Percentiles rank a stretch among this genome's conserved stretches.
Conservation (phyloP, 2,113 vertebrate genomes). For the Chamaetylas fuelleborni region DNA sequence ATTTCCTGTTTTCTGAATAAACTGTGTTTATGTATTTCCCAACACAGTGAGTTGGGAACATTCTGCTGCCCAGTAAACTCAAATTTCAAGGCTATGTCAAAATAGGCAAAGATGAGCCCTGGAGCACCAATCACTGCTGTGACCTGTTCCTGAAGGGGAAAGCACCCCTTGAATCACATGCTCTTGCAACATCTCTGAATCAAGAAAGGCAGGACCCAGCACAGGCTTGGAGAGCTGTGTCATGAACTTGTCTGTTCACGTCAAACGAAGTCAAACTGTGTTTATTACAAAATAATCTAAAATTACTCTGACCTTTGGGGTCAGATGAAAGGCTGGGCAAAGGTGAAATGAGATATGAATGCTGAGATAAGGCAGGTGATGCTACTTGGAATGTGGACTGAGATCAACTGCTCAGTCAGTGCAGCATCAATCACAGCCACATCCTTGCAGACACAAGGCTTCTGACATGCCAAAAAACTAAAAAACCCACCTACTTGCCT, state of each 20-base stretch:
- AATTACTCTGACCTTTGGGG: background rate
- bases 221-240: background rate
- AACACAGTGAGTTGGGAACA: background rate
- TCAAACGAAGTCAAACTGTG: background rate
- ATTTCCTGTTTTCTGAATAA: background rate
- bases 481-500: background rate
- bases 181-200: background rate
- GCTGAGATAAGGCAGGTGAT: background rate
- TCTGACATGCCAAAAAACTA: background rate
- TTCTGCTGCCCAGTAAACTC: background rate
- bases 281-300: background rate
- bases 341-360: background rate
- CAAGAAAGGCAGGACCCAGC: background rate
- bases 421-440: background rate
- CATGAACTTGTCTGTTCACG: background rate
- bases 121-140: background rate
- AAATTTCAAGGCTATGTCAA: background rate
- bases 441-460: fast-evolving
- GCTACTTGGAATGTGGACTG: background rate
- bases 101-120: background rate
- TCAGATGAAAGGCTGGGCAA: background rate
- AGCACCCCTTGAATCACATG: background rate
- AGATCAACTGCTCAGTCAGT: background rate
- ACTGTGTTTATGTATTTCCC: background rate
- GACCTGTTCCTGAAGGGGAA: background rate